Base-by-base conservation (phyloP, 2,113 vertebrate genomes). In the Syrmaticus mikado region DNA sequence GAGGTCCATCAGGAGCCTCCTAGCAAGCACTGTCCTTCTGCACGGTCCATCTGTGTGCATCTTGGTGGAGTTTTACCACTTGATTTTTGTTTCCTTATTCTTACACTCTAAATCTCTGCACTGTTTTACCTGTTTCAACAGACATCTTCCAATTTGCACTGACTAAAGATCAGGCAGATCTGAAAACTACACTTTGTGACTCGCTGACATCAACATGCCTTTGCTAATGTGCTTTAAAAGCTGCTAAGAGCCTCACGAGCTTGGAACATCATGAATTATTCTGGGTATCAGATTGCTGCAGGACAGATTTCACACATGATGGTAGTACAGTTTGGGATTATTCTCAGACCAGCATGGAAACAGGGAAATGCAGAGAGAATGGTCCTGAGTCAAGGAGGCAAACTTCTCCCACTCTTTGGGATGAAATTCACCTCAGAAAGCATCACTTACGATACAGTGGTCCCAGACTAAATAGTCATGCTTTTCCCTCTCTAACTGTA, bases 71-170 rank as follows among this genome's bases (percentile, higher is more conserved):
- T 12, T 34, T 61, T 7, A 8, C 13, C 20, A 36, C 73, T 46
- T 60, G 41, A 9, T 18, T 65, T 78, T 10, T 30, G 20, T 11
- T 57, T 66, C 58, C 20, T 41, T 32, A 6, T 36, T 30, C 25
- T 32, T 57, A 2, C 40, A 1, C 18, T 41, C 61, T 41, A 20
- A 62, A 38, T 21, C 17, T 41, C n/a, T 5, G 21, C 30, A 10
- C 11, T 10, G 9, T 27, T 78, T 58, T 32, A 27, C 0, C 0
- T 7, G 1, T 64, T 80, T 80, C 68, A 62, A 4, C 5, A 65
- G 65, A 30, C 11, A 32, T 30, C 70, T 89, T 71, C 77, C 50
- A 25, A 1, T 52, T 34, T n/a, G 43, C n/a, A 3, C 61, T 28
- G 34, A 32, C 45, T 74, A 32, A 85, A 86, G 86, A 18, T 22